Evolutionary conservation across 1,140 invertebrate genomes (phyloP).

Genomic region (Drosophila nigrodunni): DNA sequence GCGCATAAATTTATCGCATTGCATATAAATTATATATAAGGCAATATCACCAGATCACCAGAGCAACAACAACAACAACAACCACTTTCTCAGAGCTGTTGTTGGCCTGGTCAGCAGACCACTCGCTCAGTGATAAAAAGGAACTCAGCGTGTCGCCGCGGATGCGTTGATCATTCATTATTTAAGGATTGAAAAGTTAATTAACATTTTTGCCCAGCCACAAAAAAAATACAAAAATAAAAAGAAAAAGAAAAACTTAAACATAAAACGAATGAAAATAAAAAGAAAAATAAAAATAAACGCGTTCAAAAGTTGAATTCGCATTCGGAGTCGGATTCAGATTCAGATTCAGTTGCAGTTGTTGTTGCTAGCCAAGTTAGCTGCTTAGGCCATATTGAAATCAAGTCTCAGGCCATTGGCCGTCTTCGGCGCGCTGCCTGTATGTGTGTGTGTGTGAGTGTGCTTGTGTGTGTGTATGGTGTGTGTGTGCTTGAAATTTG

Average conservation of each 20-base stretch:
- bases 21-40: conserved; percentile 83
- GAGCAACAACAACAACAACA: conserved; percentile 29
- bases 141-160: conserved; percentile 84
- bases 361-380: conserved; percentile 40
- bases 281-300: conserved; percentile 12
- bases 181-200: conserved; percentile 85
- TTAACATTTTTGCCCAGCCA: conserved; percentile 84
- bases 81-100: conserved; percentile 23
- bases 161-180: conserved; percentile 85
- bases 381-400: conserved; percentile 49
- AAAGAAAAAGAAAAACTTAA: too few relatives aligned
- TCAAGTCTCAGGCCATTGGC: conserved; percentile 38
- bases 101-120: conserved; percentile 22
- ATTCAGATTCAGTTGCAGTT: conserved; percentile 59
- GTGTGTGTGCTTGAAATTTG: conserved; percentile 26
- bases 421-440: not conserved
- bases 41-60: conserved; percentile 70
- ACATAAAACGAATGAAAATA: too few relatives aligned
- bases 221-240: conserved; percentile 20
- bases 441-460: conserved; percentile 2
- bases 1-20: conserved; percentile 82
- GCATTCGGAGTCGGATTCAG: not conserved
- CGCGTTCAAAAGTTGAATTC: conserved; percentile 1
- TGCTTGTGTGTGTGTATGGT: not conserved
- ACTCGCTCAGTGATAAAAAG: conserved; percentile 80